Base-by-base conservation (phyloP, 2,888 invertebrate species). In the Mimachlamys varia region DNA sequence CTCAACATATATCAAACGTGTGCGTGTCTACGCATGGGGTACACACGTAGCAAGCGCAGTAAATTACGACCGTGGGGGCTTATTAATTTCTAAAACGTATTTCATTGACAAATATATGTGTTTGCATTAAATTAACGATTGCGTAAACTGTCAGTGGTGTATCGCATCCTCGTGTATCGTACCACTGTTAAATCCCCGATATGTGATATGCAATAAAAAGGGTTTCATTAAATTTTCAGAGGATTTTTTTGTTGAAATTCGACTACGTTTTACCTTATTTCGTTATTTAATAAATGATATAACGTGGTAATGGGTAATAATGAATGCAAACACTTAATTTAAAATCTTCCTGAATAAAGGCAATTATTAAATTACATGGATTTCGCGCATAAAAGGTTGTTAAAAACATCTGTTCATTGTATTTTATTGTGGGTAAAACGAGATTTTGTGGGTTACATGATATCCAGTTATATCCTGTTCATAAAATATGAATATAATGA, bases 1-100 rank as follows among this genome's bases (percentile, higher is more conserved):
- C 76, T 22, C 27, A 13, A 27, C 76, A 76, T 76, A 76, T 76
- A 76, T 76, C 76, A 76, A 33, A 33, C 33, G 76, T 27, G 76
- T 76, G n/a, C n/a, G 27, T 76, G 76, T 76, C 76, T 76, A 76
- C 27, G 76, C 76, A 76, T 76, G 76, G 76, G 76, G 76, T 27
- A 76, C 76, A 10, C 2, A 76, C 76, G 33, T 76, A 76, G 76
- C 33, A 22, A 76, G 33, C 76, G 33, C 15, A 12, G 33, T 76
- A 76, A 76, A 76, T 76, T 33, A 76, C 62, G 22, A 76, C 76
- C 12, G 0, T 33, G 17, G 27, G 76, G 33, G 33, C 7, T 76
- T 76, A 76, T 76, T 76, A 76, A n/a, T n/a, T n/a, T n/a, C n/a
- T n/a, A 13, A 44, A 76, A 19, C 15, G 27, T 5, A 33, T 76